Conservation (phyloP, 2,113 vertebrate genomes). For the Micronycteris hirsuta region DNA sequence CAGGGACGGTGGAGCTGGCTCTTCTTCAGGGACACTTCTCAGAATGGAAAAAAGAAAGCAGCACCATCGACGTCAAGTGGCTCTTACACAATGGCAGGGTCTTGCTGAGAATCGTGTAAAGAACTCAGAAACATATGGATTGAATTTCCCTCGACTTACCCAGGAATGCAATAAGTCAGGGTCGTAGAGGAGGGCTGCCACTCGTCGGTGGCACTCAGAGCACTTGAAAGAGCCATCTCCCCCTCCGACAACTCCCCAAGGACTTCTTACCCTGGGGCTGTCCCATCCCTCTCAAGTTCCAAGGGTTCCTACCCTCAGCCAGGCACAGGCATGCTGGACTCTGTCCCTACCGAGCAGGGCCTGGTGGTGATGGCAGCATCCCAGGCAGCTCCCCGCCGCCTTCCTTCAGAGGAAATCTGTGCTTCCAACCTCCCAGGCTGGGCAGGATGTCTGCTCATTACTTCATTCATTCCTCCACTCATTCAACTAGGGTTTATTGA, state of each 20-base stretch:
- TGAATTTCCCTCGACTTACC: constrained; percentile 41
- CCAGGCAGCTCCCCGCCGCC: not conserved
- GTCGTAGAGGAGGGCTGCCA: not conserved
- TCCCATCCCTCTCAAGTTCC: not conserved
- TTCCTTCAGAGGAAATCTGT: not conserved
- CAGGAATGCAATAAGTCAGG: constrained; percentile 10
- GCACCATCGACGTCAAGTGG: not conserved
- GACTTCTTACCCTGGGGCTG: not conserved
- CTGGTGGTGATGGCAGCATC: rapidly evolving
- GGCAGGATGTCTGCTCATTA: not conserved
- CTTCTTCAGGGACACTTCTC: constrained; percentile 17
- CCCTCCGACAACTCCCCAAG: not conserved
- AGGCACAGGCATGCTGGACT: not conserved
- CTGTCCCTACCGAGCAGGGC: no score
- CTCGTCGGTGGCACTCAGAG: not conserved
- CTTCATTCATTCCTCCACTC: not conserved
- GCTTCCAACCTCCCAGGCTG: not conserved
- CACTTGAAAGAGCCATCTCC: not conserved
- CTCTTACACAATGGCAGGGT: constrained; percentile 25
- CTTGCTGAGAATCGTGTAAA: constrained; percentile 32
- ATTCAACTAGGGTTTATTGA: not conserved
- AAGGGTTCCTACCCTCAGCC: not conserved
- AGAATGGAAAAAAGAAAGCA: constrained; percentile 36
- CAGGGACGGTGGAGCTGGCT: not conserved
- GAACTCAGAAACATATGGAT: not conserved